Conservation (phyloP, 2,888 invertebrate genomes). For the Perithous albicinctus region DNA sequence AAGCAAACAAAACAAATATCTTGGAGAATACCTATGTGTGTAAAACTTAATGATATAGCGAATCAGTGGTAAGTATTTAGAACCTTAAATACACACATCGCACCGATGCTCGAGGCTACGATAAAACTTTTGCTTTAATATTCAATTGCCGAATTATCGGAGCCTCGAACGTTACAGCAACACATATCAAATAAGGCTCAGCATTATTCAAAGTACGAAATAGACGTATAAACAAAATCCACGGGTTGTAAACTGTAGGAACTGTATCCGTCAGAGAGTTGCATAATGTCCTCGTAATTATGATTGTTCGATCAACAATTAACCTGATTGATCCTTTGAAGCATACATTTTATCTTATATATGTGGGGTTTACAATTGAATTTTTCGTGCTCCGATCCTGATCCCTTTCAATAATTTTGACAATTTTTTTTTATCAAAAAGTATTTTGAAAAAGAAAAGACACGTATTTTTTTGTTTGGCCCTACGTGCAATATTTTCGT, state of each 20-base stretch:
- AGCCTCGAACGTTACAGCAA: constrained; percentile 55
- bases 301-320: constrained; percentile 11
- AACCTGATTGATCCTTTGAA: background rate
- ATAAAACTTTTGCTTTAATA: constrained; percentile 15
- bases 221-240: constrained; percentile 52
- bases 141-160: constrained; percentile 28
- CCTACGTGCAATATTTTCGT: no score
- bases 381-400: no score
- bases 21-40: constrained; percentile 66
- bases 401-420: no score
- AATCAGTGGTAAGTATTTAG: constrained; percentile 76
- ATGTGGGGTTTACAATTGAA: no score
- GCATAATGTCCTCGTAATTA: constrained; percentile 17
- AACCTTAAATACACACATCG: constrained; percentile 64
- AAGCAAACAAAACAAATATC: constrained; percentile 47
- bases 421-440: no score
- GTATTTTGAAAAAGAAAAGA: no score
- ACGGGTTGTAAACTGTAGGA: constrained; percentile 60
- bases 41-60: constrained; percentile 69
- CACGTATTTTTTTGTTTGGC: no score
- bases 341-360: no score
- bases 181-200: constrained; percentile 66
- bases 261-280: constrained; percentile 53
- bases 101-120: constrained; percentile 49
- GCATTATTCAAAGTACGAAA: constrained; percentile 63